Evolutionary conservation across 1,140 invertebrate species (phyloP).

Genomic region (Bombus soroeensis): DNA sequence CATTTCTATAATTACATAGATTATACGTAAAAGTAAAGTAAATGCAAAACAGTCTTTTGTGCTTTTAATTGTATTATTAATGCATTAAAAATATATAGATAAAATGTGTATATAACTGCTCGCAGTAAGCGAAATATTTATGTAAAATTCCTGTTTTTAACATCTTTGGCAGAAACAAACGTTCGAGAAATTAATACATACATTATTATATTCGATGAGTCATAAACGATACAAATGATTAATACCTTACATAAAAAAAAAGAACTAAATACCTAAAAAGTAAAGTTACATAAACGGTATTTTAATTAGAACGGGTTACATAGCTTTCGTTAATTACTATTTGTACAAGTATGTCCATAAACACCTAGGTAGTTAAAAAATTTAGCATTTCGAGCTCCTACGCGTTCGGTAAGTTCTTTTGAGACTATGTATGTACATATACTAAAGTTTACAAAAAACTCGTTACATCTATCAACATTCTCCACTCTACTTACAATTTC

Average conservation of each 20-base stretch:
- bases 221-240: slow-evolving; percentile 8
- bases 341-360: not conserved
- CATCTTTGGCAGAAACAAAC: slow-evolving; percentile 44
- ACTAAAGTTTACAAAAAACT: slow-evolving; percentile 28
- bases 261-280: not conserved
- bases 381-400: not conserved
- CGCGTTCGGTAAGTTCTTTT: not conserved
- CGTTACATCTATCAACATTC: slow-evolving; percentile 5
- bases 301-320: slow-evolving; percentile 8
- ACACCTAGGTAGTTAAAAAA: not conserved
- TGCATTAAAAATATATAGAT: slow-evolving; percentile 8
- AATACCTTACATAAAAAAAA: slow-evolving; percentile 9
- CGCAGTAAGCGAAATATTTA: not conserved
- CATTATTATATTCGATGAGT: slow-evolving; percentile 3
- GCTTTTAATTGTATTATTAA: not conserved
- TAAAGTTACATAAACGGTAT: not conserved
- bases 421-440: slow-evolving; percentile 18
- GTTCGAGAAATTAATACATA: not conserved
- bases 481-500: not conserved
- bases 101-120: not conserved
- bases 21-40: not conserved
- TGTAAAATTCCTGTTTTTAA: slow-evolving; percentile 30
- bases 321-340: not conserved
- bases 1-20: too few species aligned
- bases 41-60: not conserved